Evolutionary conservation across 2,113 vertebrate species (phyloP), one percentile per base, ranked within the genome.

Genomic region (Silurus asotus): DNA sequence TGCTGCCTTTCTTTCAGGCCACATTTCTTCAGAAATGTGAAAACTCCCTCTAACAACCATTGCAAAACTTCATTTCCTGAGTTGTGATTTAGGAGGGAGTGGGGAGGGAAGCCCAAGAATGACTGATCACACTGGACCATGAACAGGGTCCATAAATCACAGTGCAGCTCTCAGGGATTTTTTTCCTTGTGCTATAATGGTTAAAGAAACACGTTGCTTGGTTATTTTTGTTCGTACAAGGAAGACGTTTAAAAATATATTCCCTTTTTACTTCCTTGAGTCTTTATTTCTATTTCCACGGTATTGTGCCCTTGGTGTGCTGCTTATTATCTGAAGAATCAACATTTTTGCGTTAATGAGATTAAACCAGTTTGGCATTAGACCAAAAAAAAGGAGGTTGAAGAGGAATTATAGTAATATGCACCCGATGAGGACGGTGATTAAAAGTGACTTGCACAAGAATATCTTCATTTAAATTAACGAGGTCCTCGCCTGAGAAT

Each of bases 391-490:
- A 62, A 69, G 37, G 1, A 6, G 11, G 49, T 61, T 88, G 78
- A 78, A 84, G 51, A 53, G 67, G 14, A 89, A 55, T 74, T 76
- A 15, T 13, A 45, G 58, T 85, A 82, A 81, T 53, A 55, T 37
- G 72, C 62, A 6, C 80, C 80, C 56, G 72, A 51, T 67, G 28
- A 15, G 67, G 51, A 3, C 69, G 49, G 4, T 59, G 64, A 88
- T 74, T 81, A 6, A 23, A 83, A 37, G 28, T 80, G 64, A 83
- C 49, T 56, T 65, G 64, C 6, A 20, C 51, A 11, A 62, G 8
- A 6, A 62, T 51, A 69, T 77, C 19, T 45, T 83, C 61, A 85
- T 82, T 37, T 86, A 65, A 11, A 83, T 83, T 83, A 88, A 77
- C 82, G 72, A 88, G 64, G 23, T 49, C 23, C 48, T 56, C 23